Percentiles rank a stretch among this genome's conserved stretches.
phyloP scores from a whole-genome alignment of 2,113 vertebrate species.

The Chloroceryle aenea region DNA sequence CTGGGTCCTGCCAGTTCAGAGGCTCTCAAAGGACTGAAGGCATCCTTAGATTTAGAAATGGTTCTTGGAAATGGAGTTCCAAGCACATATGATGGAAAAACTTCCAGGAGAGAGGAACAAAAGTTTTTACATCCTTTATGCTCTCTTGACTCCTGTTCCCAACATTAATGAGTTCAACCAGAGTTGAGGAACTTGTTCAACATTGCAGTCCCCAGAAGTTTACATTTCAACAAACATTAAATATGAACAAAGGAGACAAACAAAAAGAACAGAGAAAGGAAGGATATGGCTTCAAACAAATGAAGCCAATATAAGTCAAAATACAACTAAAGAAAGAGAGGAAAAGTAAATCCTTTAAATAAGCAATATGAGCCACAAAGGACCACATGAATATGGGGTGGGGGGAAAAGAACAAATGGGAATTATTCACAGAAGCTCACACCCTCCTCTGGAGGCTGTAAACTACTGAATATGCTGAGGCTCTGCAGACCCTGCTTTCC shows the following conservation, averaged over 20 bases:
- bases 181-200: conserved; percentile 49
- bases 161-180: conserved; percentile 47
- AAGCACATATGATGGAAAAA: neutral
- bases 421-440: neutral
- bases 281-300: conserved; percentile 63
- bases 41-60: neutral
- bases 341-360: conserved; percentile 61
- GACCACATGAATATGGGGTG: neutral
- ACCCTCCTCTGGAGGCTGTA: neutral
- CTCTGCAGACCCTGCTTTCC: neutral
- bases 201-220: conserved; percentile 45
- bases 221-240: conserved; percentile 64
- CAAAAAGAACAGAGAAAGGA: conserved; percentile 62
- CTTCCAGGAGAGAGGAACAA: neutral
- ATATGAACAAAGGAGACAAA: conserved; percentile 53
- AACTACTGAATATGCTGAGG: neutral
- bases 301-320: conserved; percentile 43
- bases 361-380: conserved; percentile 32
- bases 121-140: neutral
- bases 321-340: conserved; percentile 58
- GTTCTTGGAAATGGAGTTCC: neutral
- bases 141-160: neutral
- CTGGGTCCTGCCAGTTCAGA: neutral
- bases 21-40: neutral
- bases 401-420: neutral